phyloP scores from a whole-genome alignment of 2,797 vertebrate genomes.

The Gadopsis marmoratus region DNA sequence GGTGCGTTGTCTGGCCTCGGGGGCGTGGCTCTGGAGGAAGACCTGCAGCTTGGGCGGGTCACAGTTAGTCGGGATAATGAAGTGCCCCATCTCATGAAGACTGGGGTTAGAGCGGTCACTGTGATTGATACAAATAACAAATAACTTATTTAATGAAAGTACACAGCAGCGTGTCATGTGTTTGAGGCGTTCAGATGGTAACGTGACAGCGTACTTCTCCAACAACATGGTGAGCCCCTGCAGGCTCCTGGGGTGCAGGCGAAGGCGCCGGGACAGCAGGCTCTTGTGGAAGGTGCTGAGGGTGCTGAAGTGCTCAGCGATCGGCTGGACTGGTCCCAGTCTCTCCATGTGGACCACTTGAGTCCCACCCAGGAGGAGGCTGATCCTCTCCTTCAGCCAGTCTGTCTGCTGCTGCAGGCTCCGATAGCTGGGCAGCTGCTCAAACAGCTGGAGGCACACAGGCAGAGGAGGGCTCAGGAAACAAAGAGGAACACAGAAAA shows the following conservation, averaged over 20 bases:
- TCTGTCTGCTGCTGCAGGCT: slow-evolving; percentile 89
- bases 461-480: slow-evolving; percentile 12
- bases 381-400: slow-evolving; percentile 91
- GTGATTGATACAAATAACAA: slow-evolving; percentile 30
- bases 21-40: slow-evolving; percentile 91
- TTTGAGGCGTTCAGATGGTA: background rate
- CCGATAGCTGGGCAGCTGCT: slow-evolving; percentile 89
- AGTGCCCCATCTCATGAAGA: slow-evolving; percentile 93
- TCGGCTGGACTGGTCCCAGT: slow-evolving; percentile 86
- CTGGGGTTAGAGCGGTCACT: slow-evolving; percentile 89
- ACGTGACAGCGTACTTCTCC: slow-evolving; percentile 84
- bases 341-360: slow-evolving; percentile 90
- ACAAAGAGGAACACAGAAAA: background rate
- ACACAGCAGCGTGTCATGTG: background rate
- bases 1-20: slow-evolving; percentile 88
- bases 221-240: slow-evolving; percentile 91
- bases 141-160: background rate
- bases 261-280: slow-evolving; percentile 80
- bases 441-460: slow-evolving; percentile 86
- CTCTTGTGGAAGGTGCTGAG: slow-evolving; percentile 88
- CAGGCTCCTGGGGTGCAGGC: slow-evolving; percentile 91
- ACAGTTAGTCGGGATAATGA: slow-evolving; percentile 88
- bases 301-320: slow-evolving; percentile 89
- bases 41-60: slow-evolving; percentile 88
- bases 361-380: slow-evolving; percentile 91